Percentiles rank a stretch among this genome's conserved stretches.
Conservation (phyloP, 1,140 invertebrate species). For the Chelonus insularis region DNA sequence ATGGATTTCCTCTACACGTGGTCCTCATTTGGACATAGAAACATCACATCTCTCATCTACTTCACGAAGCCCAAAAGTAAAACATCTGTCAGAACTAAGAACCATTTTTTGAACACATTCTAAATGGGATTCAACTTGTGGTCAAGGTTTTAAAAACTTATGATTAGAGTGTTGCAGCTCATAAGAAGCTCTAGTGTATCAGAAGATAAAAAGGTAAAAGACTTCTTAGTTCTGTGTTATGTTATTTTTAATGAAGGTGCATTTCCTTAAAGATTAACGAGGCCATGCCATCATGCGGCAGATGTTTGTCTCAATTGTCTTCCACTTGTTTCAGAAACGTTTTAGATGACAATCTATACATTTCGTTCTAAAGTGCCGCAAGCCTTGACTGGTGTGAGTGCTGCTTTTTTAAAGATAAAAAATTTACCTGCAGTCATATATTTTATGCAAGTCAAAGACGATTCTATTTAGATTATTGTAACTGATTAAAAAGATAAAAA, state of each 20-base stretch:
- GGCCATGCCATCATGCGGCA: slow-evolving; percentile 11
- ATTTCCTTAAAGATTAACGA: slow-evolving; percentile 25
- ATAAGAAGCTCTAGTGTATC: neutral
- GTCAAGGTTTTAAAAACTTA: too few relatives aligned
- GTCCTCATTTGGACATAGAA: slow-evolving; percentile 42
- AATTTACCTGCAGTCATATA: neutral
- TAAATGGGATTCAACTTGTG: too few relatives aligned
- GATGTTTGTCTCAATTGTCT: slow-evolving; percentile 19
- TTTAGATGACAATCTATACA: slow-evolving; percentile 21
- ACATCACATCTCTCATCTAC: slow-evolving; percentile 3
- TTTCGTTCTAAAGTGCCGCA: slow-evolving; percentile 1
- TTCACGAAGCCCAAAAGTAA: slow-evolving; percentile 18
- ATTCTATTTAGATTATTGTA: neutral
- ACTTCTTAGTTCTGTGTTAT: slow-evolving; percentile 29
- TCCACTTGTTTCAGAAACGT: slow-evolving; percentile 6
- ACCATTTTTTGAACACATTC: neutral
- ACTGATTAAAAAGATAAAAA: neutral
- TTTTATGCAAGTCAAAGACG: neutral
- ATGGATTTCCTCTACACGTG: slow-evolving; percentile 57
- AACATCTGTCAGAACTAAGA: slow-evolving; percentile 45
- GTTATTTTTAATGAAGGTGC: slow-evolving; percentile 26
- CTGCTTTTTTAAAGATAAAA: neutral
- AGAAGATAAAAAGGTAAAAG: slow-evolving; percentile 23
- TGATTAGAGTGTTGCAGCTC: neutral
- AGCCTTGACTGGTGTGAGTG: neutral